Evolutionary conservation across 2,113 vertebrate species (phyloP).

Genomic region (Heloderma charlesbogerti): DNA sequence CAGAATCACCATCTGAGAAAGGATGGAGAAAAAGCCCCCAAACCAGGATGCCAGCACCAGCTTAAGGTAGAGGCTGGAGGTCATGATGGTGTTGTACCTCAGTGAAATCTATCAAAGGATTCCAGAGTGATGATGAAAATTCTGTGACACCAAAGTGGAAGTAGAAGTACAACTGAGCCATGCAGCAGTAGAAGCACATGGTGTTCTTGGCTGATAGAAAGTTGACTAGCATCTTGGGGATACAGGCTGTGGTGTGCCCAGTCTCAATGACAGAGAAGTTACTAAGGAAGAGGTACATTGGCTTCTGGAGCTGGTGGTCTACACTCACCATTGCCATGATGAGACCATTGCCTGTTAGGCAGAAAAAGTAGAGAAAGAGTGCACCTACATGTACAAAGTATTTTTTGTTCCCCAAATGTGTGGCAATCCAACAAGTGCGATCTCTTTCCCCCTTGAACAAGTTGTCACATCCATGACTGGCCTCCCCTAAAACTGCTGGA

Average conservation of each 20-base stretch:
- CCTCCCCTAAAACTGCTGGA: too few species aligned
- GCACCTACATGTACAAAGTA: neutral
- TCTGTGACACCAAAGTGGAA: slow-evolving; percentile 58
- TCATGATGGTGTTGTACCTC: slow-evolving; percentile 50
- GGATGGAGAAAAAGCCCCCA: slow-evolving; percentile 28
- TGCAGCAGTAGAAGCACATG: slow-evolving; percentile 42
- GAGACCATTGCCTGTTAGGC: slow-evolving; percentile 53
- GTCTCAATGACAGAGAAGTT: slow-evolving; percentile 62
- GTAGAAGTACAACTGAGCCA: slow-evolving; percentile 61
- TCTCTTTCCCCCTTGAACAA: slow-evolving; percentile 5
- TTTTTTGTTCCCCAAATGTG: neutral
- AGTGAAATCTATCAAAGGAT: slow-evolving; percentile 64
- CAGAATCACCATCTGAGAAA: slow-evolving; percentile 32
- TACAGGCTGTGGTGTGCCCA: slow-evolving; percentile 40
- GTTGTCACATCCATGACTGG: slow-evolving; percentile 2
- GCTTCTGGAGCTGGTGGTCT: slow-evolving; percentile 38
- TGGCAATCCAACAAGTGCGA: slow-evolving; percentile 31
- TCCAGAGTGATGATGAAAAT: slow-evolving; percentile 55
- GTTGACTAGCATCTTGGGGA: slow-evolving; percentile 49
- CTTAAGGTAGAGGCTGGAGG: neutral
- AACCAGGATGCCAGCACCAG: slow-evolving; percentile 26
- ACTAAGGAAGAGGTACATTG: slow-evolving; percentile 68
- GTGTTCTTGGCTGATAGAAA: slow-evolving; percentile 1
- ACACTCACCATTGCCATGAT: slow-evolving; percentile 50
- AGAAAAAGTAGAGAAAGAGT: slow-evolving; percentile 53